These are phyloP conservation scores for Scaptomyza tumidula DNA, from an alignment of 2,888 invertebrate species.

Conservation along the genomic window DNA sequence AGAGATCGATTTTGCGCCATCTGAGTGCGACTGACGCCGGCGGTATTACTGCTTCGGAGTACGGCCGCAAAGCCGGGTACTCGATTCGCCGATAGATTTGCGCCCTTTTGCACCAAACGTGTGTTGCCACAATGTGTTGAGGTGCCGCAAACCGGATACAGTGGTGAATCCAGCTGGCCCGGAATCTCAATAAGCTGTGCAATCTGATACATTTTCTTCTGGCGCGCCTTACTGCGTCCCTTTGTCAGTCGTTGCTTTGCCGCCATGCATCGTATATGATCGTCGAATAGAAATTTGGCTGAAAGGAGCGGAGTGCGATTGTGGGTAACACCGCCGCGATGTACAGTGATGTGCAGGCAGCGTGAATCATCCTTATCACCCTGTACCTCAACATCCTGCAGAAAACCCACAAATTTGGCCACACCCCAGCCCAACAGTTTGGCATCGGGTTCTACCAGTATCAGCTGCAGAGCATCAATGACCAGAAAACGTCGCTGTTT, in stretches of 20 bases:
- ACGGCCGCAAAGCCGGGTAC: conserved; percentile 87
- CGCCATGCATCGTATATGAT: conserved; percentile 99
- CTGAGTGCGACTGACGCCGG: conserved; percentile 83
- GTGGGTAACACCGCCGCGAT: conserved; percentile 89
- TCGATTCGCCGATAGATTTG: conserved; percentile 85
- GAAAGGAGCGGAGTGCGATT: conserved; percentile 92
- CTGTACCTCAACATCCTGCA: conserved; percentile 97
- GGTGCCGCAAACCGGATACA: conserved; percentile 81
- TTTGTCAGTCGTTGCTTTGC: conserved; percentile 95
- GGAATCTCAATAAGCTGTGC: conserved; percentile 95
- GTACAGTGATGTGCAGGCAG: conserved; percentile 96
- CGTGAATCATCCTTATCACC: conserved; percentile 99
- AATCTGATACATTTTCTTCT: conserved; percentile 98
- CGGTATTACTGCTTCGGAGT: conserved; percentile 85
- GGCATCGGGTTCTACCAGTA: conserved; percentile 98
- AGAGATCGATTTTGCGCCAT: conserved; percentile 82
- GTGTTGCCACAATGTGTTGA: conserved; percentile 76
- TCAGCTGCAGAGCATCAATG: conserved; percentile 97
- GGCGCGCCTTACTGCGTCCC: conserved; percentile 96
- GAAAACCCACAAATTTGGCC: conserved; percentile 96
- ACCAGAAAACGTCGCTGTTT: conserved; percentile 97
- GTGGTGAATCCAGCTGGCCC: conserved; percentile 80
- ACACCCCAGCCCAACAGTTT: conserved; percentile 98
- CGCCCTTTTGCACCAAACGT: conserved; percentile 84
- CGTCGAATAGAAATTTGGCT: conserved; percentile 98